A percentile compares a stretch with the other conserved stretches of the same genome.
phyloP scores from a whole-genome alignment of 2,888 invertebrate species.

The Macrosoma leucophasiata region DNA sequence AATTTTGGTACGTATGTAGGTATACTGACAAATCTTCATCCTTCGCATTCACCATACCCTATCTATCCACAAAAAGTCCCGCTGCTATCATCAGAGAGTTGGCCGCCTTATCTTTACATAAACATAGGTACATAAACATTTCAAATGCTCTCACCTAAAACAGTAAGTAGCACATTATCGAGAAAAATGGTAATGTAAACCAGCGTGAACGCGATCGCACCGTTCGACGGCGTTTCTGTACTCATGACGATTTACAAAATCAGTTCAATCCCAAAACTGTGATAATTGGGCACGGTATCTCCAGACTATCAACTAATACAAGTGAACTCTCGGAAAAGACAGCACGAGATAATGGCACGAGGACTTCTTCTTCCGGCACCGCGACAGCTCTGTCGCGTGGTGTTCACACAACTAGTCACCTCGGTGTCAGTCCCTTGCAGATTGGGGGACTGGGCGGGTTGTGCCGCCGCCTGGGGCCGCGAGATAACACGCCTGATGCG shows the following conservation, averaged over 20 bases:
- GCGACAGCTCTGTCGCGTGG: neutral
- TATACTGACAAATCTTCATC: too few species aligned
- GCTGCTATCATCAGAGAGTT: too few species aligned
- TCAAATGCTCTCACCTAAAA: slow-evolving; percentile 84
- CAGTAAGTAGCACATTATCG: slow-evolving; percentile 91
- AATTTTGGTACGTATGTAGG: too few species aligned
- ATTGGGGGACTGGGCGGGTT: slow-evolving; percentile 9
- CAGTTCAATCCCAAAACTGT: too few species aligned
- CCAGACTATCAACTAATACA: neutral
- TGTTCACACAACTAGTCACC: slow-evolving; percentile 5
- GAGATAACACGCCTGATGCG: slow-evolving; percentile 40
- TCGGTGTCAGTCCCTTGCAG: slow-evolving; percentile 5
- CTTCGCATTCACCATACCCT: too few species aligned
- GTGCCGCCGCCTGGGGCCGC: slow-evolving; percentile 23
- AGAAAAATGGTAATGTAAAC: slow-evolving; percentile 85
- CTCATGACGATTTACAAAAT: slow-evolving; percentile 4
- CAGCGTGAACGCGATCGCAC: slow-evolving; percentile 45
- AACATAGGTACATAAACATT: too few species aligned
- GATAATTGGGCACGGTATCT: neutral
- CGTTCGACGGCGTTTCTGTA: slow-evolving; percentile 10
- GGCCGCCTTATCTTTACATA: too few species aligned
- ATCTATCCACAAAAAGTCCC: too few species aligned
- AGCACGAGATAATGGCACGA: neutral
- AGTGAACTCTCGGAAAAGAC: neutral
- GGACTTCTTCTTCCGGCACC: too few species aligned